A percentile compares a stretch with the other conserved stretches of the same genome.
These are phyloP conservation scores for Calliphora vomitoria DNA, from an alignment of 2,888 invertebrate species.

Conservation along the genomic window DNA sequence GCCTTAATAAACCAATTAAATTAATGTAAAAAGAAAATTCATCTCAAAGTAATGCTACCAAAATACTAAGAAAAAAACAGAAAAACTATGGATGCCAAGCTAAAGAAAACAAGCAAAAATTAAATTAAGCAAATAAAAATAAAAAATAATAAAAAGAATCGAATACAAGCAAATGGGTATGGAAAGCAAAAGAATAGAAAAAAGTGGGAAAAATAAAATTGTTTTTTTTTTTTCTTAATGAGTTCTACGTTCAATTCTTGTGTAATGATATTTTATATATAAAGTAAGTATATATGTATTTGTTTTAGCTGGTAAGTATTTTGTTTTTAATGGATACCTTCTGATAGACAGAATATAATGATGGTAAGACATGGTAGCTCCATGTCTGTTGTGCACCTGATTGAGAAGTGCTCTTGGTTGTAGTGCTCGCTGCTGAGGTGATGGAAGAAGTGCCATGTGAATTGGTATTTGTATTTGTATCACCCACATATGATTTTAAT, in stretches of 20 bases:
- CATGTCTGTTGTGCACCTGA: slow-evolving; percentile 87
- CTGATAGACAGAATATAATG: slow-evolving; percentile 93
- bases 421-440: slow-evolving; percentile 77
- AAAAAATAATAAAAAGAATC: background rate
- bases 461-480: slow-evolving; percentile 76
- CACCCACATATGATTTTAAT: slow-evolving; percentile 81
- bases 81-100: background rate
- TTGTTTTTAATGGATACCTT: slow-evolving; percentile 87
- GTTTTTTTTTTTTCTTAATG: slow-evolving; percentile 34
- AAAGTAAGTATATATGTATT: background rate
- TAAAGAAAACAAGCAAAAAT: slow-evolving; percentile 30
- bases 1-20: slow-evolving; percentile 40
- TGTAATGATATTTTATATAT: slow-evolving; percentile 23
- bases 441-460: slow-evolving; percentile 74
- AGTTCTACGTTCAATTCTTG: slow-evolving; percentile 12
- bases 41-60: slow-evolving; percentile 24
- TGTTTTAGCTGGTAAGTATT: background rate
- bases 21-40: slow-evolving; percentile 39
- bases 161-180: slow-evolving; percentile 36
- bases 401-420: slow-evolving; percentile 80
- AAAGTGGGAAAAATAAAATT: slow-evolving; percentile 38
- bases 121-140: background rate
- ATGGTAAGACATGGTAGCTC: slow-evolving; percentile 94
- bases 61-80: background rate
- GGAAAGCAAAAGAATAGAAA: slow-evolving; percentile 62